Percentiles rank a stretch among this genome's conserved stretches.
Evolutionary conservation across 2,888 invertebrate species (phyloP).

Genomic region (Hipparchia semele): DNA sequence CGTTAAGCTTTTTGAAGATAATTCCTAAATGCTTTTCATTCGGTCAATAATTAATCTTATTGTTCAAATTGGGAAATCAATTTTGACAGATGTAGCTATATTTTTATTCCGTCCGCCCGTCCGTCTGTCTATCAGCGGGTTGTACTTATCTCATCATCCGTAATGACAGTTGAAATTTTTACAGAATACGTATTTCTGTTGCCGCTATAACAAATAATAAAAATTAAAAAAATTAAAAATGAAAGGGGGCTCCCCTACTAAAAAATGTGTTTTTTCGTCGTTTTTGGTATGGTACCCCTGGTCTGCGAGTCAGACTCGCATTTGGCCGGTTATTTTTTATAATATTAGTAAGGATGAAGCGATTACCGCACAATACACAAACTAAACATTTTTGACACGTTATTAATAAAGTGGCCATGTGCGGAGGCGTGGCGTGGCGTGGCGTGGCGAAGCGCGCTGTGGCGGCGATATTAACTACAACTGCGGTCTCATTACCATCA

Average conservation of each 20-base stretch:
- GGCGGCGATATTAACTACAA: conserved; percentile 43
- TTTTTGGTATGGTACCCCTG: too few relatives aligned
- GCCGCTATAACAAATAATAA: too few relatives aligned
- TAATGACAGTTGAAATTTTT: too few relatives aligned
- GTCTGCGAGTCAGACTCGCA: too few relatives aligned
- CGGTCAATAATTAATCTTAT: not conserved
- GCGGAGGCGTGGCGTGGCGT: conserved; percentile 54
- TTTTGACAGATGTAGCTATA: not conserved
- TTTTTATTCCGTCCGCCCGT: not conserved
- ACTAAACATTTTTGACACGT: conserved; percentile 23
- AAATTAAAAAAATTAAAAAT: too few relatives aligned
- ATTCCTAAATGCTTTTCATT: not conserved
- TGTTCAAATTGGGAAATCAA: not conserved
- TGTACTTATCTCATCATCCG: too few relatives aligned
- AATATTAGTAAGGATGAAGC: not conserved
- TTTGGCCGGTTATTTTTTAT: too few relatives aligned
- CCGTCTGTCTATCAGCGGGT: too few relatives aligned
- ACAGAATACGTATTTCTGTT: too few relatives aligned
- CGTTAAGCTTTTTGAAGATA: not conserved
- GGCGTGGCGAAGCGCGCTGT: conserved; percentile 39
- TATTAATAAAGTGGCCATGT: conserved; percentile 39
- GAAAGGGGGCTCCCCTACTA: too few relatives aligned
- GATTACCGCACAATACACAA: conserved; percentile 4
- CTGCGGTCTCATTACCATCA: conserved; percentile 52
- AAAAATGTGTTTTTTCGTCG: too few relatives aligned